Percentiles rank a stretch among this genome's conserved stretches.
These are phyloP conservation scores for Polia nebulosa DNA, from an alignment of 2,888 invertebrate genomes.

Conservation along the genomic window DNA sequence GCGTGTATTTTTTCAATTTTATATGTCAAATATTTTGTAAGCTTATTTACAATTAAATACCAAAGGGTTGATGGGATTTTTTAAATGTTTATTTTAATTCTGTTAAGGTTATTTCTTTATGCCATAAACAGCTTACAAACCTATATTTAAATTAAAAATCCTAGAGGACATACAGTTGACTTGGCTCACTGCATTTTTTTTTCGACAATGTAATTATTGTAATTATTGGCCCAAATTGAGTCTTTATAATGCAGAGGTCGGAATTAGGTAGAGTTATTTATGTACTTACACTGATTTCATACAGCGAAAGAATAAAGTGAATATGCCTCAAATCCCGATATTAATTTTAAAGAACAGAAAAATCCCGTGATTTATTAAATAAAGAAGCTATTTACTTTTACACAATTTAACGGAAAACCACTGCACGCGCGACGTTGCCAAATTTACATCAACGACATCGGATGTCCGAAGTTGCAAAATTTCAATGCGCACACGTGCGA, in stretches of 20 bases:
- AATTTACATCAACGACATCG: no score
- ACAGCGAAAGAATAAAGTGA: no score
- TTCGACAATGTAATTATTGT: not conserved
- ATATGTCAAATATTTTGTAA: constrained; percentile 24
- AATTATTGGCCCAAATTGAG: constrained; percentile 21
- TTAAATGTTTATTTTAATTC: constrained; percentile 7
- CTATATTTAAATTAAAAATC: not conserved
- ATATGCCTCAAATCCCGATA: no score
- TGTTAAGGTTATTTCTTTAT: constrained; percentile 21
- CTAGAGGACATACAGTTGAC: not conserved
- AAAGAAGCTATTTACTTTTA: no score
- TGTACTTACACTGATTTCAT: no score
- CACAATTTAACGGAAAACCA: no score
- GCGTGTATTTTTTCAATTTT: constrained; percentile 39
- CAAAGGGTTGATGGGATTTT: constrained; percentile 22
- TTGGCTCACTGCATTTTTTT: not conserved
- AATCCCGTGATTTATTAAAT: no score
- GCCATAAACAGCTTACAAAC: not conserved
- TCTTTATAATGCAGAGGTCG: not conserved
- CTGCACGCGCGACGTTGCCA: no score
- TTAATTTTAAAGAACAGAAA: no score
- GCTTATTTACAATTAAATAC: constrained; percentile 8
- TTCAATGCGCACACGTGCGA: no score
- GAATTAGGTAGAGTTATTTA: no score
- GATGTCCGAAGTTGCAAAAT: no score